Base-by-base conservation (phyloP, 2,797 vertebrate species). In the Aplochiton taeniatus region DNA sequence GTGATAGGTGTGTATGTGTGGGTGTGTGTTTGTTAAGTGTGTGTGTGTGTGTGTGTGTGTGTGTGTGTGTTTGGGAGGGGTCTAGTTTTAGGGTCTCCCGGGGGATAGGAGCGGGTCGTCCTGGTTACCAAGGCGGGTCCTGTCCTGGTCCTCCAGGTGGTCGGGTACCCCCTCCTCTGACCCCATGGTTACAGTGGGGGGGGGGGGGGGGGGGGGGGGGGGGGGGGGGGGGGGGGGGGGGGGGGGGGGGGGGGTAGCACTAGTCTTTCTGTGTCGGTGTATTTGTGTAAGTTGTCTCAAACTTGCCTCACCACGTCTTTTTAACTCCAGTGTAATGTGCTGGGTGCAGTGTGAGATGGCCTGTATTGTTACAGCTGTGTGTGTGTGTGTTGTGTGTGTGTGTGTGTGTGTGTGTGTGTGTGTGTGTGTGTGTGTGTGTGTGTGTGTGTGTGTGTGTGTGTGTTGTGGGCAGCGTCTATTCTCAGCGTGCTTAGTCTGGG, bases 251-350 rank as follows among this genome's bases (percentile, higher is more conserved):
- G n/a, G n/a, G n/a, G n/a, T n/a, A n/a, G n/a, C n/a, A n/a, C n/a
- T n/a, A 17, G 1, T 43, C 10, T 19, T 47, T 53, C 49, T 72
- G 9, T 49, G 54, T 13, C 61, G 43, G 42, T 68, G 18, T 78
- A 75, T 65, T 64, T 31, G 31, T 2, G 31, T 6, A 31, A 31
- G 31, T 31, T 6, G 3, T 31, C 31, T 31, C 3, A 31, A 6
- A 6, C 31, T 31, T 31, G 6, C 31, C 2, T 31, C 31, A 31
- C 31, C 17, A 20, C 11, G 19, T 55, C 11, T 20, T 20, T 55
- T 8, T 55, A 4, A 19, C 41, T 17, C 6, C 16, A 9, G 13
- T 44, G 7, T 1, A n/a, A 16, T 43, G 10, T 43, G 8, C 44
- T 44, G 14, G n/a, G 18, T 18, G 51, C 19, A 31, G 31, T 31